Percentiles rank a stretch among this genome's conserved stretches.
These are phyloP conservation scores for Ectropis crepuscularia DNA, from an alignment of 2,888 invertebrate genomes.

Conservation along the genomic window DNA sequence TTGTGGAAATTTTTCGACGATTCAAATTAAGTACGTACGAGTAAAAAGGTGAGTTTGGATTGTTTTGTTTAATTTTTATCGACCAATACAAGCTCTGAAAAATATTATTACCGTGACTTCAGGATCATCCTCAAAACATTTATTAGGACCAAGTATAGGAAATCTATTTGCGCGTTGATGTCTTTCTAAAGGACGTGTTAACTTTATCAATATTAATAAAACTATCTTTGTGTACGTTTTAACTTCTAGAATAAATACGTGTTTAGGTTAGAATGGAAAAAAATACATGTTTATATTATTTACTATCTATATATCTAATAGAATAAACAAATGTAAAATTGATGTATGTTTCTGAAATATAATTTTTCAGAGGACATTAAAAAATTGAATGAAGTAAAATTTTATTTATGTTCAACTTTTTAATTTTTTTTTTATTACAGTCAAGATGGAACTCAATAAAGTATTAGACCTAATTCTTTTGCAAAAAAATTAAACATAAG, in stretches of 20 bases:
- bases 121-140: background rate
- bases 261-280: too few species aligned
- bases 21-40: background rate
- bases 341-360: too few species aligned
- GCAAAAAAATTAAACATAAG: background rate
- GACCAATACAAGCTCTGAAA: background rate
- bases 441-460: background rate
- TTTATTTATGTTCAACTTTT: too few species aligned
- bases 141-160: background rate
- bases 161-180: conserved; percentile 41
- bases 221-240: too few species aligned
- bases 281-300: too few species aligned
- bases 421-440: too few species aligned
- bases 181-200: conserved; percentile 37
- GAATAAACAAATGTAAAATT: too few species aligned
- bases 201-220: too few species aligned
- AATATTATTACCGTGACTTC: background rate
- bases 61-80: background rate
- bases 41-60: conserved; percentile 16
- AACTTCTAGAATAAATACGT: too few species aligned
- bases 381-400: too few species aligned
- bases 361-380: too few species aligned
- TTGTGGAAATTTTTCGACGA: conserved; percentile 14
- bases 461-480: background rate
- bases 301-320: too few species aligned